Evolutionary conservation across 2,888 invertebrate species (phyloP), one percentile per base, ranked within the genome.

Genomic region (Teleogryllus oceanicus): DNA sequence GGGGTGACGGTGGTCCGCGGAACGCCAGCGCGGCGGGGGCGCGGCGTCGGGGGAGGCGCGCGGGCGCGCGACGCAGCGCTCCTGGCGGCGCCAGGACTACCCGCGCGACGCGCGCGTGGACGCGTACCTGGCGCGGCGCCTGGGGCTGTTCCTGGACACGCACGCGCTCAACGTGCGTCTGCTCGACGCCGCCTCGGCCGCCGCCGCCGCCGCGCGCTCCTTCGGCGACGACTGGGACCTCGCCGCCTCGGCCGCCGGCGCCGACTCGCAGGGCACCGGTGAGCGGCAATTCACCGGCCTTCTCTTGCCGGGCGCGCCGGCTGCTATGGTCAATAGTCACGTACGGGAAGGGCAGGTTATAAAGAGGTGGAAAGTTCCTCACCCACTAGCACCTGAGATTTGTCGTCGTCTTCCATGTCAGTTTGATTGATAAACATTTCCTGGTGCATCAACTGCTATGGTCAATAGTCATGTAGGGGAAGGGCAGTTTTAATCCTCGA

Each of bases 51-150:
- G 20, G 62, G 18, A 49, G 49, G 76, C 50, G 50, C 37, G 75
- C 50, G 11, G 76, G 11, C 77, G 49, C 49, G 13, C 80, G 11
- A 81, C 11, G 81, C 79, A 18, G 82, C 82, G 13, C 76, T 82
- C 50, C 78, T 82, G 76, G 80, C 88, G 83, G 94, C 94, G 85
- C 86, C 94, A 93, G 81, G 92, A 92, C 77, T 92, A 93, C 84
- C 94, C 94, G 0, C 92, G 92, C 77, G 94, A 94, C 84, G 93
- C 92, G 78, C 89, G 94, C 51, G 86, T 95, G 78, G 94, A 95
- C 85, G 94, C 93, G 75, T 94, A 92, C 84, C 88, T 95, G 51
- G 84, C 94, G 83, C 92, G 92, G 84, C 92, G 92, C 85, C 87
- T 95, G 78, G 91, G 92, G 21, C 91, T 89, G 82, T 93, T 94